A percentile compares a stretch with the other conserved stretches of the same genome.
These are phyloP conservation scores for Potamarius usumacintae DNA, from an alignment of 2,113 vertebrate genomes.

Conservation along the genomic window DNA sequence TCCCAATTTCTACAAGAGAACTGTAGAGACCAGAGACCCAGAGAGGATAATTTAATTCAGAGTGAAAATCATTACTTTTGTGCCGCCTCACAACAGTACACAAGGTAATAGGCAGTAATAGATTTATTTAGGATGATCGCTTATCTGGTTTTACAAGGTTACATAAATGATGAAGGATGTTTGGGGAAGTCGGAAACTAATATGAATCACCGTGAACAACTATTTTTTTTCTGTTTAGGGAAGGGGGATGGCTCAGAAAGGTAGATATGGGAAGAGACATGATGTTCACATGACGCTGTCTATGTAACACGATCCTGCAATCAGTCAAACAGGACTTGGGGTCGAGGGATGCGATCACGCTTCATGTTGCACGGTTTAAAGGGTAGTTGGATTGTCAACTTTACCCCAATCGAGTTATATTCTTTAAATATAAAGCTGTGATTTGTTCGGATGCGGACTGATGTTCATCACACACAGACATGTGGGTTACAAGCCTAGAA, in stretches of 20 bases:
- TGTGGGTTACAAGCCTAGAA: background rate
- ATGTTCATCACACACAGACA: background rate
- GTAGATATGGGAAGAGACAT: slow-evolving; percentile 14
- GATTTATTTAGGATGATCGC: slow-evolving; percentile 3
- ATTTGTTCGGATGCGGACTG: background rate
- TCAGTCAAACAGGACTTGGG: background rate
- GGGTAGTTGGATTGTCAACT: background rate
- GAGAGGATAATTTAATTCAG: background rate
- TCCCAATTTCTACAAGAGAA: background rate
- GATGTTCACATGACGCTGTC: background rate
- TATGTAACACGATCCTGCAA: background rate
- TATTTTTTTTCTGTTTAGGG: background rate
- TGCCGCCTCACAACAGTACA: background rate
- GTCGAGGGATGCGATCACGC: background rate
- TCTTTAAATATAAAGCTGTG: background rate
- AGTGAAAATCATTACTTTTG: background rate
- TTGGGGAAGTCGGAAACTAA: slow-evolving; percentile 17
- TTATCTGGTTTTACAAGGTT: slow-evolving; percentile 12
- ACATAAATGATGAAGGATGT: slow-evolving; percentile 21
- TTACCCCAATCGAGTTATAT: background rate
- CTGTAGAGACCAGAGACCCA: background rate
- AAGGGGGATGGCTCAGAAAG: background rate
- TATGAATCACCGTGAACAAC: background rate
- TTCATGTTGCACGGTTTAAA: background rate
- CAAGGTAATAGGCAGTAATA: background rate